Conservation (phyloP, 1,140 invertebrate genomes). For the Drosophila ogumai region DNA sequence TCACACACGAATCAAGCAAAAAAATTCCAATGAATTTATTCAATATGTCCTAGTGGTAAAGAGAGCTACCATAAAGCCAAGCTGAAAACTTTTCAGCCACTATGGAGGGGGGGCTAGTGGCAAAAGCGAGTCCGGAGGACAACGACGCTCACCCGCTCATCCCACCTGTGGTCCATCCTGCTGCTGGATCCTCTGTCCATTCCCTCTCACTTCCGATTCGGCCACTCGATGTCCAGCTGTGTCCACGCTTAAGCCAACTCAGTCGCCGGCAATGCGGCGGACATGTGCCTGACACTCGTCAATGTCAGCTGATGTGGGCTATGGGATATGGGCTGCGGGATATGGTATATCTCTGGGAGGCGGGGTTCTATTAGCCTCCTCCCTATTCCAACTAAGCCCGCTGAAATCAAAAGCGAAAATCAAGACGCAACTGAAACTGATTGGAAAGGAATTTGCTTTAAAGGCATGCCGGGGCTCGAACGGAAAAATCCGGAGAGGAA, state of each 20-base stretch:
- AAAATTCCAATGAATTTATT: constrained; percentile 6
- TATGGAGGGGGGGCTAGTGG: constrained; percentile 3
- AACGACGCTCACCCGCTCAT: neutral
- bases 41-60: constrained; percentile 8
- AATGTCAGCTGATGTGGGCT: constrained; percentile 44
- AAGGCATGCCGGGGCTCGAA: constrained; percentile 44
- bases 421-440: constrained; percentile 52
- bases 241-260: constrained; percentile 53
- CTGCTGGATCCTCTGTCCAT: constrained; percentile 8
- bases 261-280: constrained; percentile 42
- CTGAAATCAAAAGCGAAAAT: constrained; percentile 50
- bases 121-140: neutral
- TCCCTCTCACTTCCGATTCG: constrained; percentile 23
- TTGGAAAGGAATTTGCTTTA: constrained; percentile 68
- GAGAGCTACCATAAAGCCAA: constrained; percentile 9
- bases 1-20: constrained; percentile 4
- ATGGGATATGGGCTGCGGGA: constrained; percentile 10
- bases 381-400: constrained; percentile 6
- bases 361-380: neutral
- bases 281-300: constrained; percentile 55
- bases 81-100: constrained; percentile 40
- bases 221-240: constrained; percentile 49
- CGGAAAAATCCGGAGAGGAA: constrained; percentile 32
- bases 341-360: neutral
- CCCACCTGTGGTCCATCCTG: constrained; percentile 33